Percentiles rank a stretch among this genome's conserved stretches.
phyloP scores from a whole-genome alignment of 2,113 vertebrate species.

The Sturnira hondurensis region DNA sequence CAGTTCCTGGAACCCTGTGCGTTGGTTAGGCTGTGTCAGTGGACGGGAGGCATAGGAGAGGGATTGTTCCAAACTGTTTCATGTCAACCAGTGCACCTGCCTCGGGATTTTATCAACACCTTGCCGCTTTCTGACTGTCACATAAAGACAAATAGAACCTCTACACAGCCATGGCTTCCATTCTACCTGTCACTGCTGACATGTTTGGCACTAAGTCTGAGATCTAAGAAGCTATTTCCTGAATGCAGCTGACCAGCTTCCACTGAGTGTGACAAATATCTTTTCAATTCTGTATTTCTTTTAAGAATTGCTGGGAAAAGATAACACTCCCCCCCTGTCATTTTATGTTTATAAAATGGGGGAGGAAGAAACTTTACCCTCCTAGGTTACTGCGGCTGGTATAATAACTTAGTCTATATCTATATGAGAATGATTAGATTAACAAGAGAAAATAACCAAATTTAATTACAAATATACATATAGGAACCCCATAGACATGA shows the following conservation, averaged over 20 bases:
- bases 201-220: fast-evolving
- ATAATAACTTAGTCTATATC: background rate
- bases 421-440: background rate
- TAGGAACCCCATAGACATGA: background rate
- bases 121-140: background rate
- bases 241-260: background rate
- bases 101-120: background rate
- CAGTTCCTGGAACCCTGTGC: background rate
- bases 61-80: slow-evolving; percentile 56
- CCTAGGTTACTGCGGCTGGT: background rate
- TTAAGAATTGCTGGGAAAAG: background rate
- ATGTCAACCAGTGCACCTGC: fast-evolving
- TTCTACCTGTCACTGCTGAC: fast-evolving
- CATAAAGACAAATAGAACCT: slow-evolving; percentile 46
- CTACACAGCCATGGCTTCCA: fast-evolving
- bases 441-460: background rate
- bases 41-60: background rate
- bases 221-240: background rate
- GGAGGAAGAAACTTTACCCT: background rate
- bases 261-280: background rate
- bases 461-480: background rate
- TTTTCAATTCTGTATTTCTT: slow-evolving; percentile 25
- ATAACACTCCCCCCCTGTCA: background rate
- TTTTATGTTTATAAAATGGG: background rate
- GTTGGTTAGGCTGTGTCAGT: background rate